Evolutionary conservation across 2,113 vertebrate species (phyloP), one percentile per base, ranked within the genome.

Genomic region (Harpagus bidentatus): DNA sequence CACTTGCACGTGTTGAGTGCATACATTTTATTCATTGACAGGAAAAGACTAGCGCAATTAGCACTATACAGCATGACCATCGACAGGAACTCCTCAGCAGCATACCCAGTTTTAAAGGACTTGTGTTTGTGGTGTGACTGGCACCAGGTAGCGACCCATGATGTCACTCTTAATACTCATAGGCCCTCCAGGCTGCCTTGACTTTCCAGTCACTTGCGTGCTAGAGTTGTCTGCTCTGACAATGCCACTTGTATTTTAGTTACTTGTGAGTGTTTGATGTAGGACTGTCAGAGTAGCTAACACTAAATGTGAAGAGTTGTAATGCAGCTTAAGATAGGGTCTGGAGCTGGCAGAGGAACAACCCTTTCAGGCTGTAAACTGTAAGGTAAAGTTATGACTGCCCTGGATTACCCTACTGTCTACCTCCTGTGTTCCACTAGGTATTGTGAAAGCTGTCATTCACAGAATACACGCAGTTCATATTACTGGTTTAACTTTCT

Each of bases 401-500:
- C 70, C 56, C 43, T 82, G 90, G 47, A 19, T 95, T 93, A 52
- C 40, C 28, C n/a, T 55, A 0, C 66, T 70, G 15, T 53, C 21
- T 78, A 0, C 22, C 21, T 58, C 29, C 42, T 42, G 34, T 0
- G 0, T 83, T 83, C 45, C 13, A 22, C 11, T 40, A 16, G 17
- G n/a, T 52, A 2, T 42, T 62, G 45, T 65, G 42, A 71, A 78
- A 93, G 62, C 74, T 42, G 5, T 36, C 2, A 3, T 31, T 69
- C 42, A 34, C 63, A 43, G 11, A 74, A 38, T 26, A 20, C 7
- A 19, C 2, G 1, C 17, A 11, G 40, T 65, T 20, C 25, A 2
- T 58, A 8, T 8, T 74, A 26, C 7, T 88, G 62, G 21, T 77
- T 48, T 70, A 59, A 56, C n/a, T 36, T 83, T 21, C 11, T 16